Conservation (phyloP, 2,113 vertebrate genomes). For the Menidia beryllina region DNA sequence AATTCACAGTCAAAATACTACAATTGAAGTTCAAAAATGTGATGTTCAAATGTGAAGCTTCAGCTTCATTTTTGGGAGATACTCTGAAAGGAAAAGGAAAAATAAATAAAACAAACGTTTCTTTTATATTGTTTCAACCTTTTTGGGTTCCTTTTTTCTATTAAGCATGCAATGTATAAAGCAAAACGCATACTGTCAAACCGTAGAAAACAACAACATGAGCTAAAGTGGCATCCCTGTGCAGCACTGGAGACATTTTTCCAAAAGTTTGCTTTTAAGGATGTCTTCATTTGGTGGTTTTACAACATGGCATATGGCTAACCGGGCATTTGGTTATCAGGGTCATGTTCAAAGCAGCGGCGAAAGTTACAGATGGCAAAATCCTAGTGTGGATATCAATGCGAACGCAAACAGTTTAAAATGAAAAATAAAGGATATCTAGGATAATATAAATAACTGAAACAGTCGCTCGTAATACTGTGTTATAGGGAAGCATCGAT, state of each 20-base stretch:
- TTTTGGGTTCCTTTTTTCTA: too few species aligned
- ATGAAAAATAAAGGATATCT: neutral
- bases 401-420: constrained; percentile 13
- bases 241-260: constrained; percentile 49
- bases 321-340: constrained; percentile 77
- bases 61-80: too few species aligned
- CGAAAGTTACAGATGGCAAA: constrained; percentile 61
- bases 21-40: too few species aligned
- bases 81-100: too few species aligned
- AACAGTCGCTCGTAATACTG: too few species aligned
- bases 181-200: neutral
- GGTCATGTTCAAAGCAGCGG: constrained; percentile 82
- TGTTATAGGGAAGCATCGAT: neutral
- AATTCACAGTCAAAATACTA: too few species aligned
- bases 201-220: constrained; percentile 10
- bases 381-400: constrained; percentile 11
- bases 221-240: constrained; percentile 8
- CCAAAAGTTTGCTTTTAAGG: constrained; percentile 52
- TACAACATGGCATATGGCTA: constrained; percentile 67
- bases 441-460: neutral
- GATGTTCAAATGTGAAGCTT: too few species aligned
- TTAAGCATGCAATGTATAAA: too few species aligned
- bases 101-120: too few species aligned
- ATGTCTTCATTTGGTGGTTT: constrained; percentile 69
- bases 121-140: too few species aligned